Evolutionary conservation across 2,113 vertebrate species (phyloP), one percentile per base, ranked within the genome.

Genomic region (Salvator merianae): DNA sequence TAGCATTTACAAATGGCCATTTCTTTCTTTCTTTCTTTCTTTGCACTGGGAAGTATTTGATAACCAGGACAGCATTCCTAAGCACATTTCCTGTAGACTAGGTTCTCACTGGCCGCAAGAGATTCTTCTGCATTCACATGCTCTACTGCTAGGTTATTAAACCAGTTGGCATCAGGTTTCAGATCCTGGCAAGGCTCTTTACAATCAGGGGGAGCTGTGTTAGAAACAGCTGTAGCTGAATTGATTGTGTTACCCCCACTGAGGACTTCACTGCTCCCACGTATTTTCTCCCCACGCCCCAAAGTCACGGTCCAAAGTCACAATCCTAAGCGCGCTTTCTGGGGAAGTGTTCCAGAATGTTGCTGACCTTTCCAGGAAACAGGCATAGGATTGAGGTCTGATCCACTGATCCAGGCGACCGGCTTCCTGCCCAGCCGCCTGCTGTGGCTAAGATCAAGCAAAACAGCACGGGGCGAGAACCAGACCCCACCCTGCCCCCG

Each of bases 1-100:
- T 83, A 80, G 81, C 74, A 73, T 5, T 53, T 28, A 74, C 70
- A 36, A 79, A 36, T 36, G 84, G 82, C 26, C 10, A 79, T 73
- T 79, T 78, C 6, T 59, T 20, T 20, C 10, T n/a, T n/a, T n/a
- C n/a, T n/a, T n/a, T n/a, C n/a, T 53, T 53, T 53, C 55, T 59
- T 59, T 20, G 18, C 0, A 74, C 0, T 2, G 36, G 85, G 83
- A 18, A 32, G 62, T 32, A 12, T 24, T 86, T 1, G 3, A 38
- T 70, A 83, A 43, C 55, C 79, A 28, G 73, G 68, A 32, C n/a
- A 32, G n/a, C 22, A 28, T 10, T 18, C 79, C 53, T 34, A 14
- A 69, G 26, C 40, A 7, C 18, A 22, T 18, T 9, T 59, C 36
- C 34, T 26, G n/a, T 32, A 20, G 38, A 13, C 24, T 18, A 73